Conservation (phyloP, 2,797 vertebrate genomes). For the Okamejei kenojei region DNA sequence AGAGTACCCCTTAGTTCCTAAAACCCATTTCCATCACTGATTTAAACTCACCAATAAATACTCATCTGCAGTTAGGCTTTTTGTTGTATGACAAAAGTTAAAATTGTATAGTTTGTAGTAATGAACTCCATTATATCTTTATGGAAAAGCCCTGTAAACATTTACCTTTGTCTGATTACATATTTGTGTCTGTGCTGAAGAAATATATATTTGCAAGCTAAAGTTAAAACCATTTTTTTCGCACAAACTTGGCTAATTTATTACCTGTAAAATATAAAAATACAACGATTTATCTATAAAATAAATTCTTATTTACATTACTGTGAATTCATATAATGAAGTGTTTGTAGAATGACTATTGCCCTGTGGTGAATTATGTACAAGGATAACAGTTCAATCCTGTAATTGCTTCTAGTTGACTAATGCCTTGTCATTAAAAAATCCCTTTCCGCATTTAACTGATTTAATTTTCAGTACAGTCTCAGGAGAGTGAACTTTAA, state of each 20-base stretch:
- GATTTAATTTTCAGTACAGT: not conserved
- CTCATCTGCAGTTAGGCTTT: not conserved
- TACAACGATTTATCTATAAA: not conserved
- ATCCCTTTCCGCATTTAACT: not conserved
- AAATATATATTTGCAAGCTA: not conserved
- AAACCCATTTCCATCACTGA: no score
- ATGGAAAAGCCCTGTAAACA: not conserved
- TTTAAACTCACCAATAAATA: not conserved
- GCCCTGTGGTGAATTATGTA: not conserved
- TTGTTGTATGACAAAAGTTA: not conserved
- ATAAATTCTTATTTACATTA: not conserved
- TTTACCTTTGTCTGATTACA: not conserved
- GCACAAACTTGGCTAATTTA: slow-evolving; percentile 19
- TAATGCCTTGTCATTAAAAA: not conserved
- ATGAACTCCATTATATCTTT: not conserved
- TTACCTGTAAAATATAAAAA: not conserved
- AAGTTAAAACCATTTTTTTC: slow-evolving; percentile 5
- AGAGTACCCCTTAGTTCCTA: no score
- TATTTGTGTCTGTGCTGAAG: not conserved
- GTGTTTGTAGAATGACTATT: not conserved
- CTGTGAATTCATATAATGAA: not conserved
- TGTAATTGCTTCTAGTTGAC: not conserved
- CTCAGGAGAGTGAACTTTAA: not conserved
- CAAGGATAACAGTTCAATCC: not conserved
- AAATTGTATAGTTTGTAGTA: not conserved